Evolutionary conservation across 2,797 vertebrate genomes (phyloP).

Genomic region (Melanotaenia parkinsoni): DNA sequence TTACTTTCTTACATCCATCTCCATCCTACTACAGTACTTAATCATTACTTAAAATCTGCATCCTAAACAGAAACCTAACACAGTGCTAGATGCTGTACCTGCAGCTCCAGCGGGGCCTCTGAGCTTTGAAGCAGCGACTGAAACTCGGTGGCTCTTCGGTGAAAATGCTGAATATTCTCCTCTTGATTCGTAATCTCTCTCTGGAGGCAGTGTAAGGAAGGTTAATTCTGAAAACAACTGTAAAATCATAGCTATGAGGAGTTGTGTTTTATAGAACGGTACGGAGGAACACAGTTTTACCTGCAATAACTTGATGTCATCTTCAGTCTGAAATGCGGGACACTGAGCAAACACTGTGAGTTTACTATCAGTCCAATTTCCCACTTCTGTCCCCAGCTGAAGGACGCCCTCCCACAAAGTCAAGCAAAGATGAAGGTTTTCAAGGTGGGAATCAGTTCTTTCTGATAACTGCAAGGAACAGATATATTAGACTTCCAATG

Average conservation of each 20-base stretch:
- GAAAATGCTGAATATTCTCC: conserved; percentile 84
- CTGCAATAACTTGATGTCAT: conserved; percentile 81
- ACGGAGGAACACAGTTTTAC: conserved; percentile 67
- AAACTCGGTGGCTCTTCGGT: conserved; percentile 84
- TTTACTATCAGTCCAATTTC: conserved; percentile 80
- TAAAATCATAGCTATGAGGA: not conserved
- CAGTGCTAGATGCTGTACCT: conserved; percentile 79
- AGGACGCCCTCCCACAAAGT: conserved; percentile 90
- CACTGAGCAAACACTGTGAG: conserved; percentile 71
- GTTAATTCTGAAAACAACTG: conserved; percentile 1
- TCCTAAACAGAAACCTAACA: not conserved
- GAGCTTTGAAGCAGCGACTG: conserved; percentile 85
- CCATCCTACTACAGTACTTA: no score
- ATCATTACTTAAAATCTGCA: not conserved
- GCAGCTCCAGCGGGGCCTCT: conserved; percentile 90
- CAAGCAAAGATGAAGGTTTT: conserved; percentile 86
- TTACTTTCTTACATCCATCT: not conserved
- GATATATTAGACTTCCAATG: not conserved
- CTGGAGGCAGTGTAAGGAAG: conserved; percentile 67
- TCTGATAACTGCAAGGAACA: conserved; percentile 85
- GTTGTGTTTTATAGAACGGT: not conserved
- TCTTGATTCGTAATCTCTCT: conserved; percentile 84
- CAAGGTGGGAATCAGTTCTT: conserved; percentile 87
- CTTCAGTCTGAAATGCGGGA: conserved; percentile 74
- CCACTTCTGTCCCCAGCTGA: conserved; percentile 81